phyloP scores from a whole-genome alignment of 1,140 invertebrate species.

The Hypsibius dujardini region DNA sequence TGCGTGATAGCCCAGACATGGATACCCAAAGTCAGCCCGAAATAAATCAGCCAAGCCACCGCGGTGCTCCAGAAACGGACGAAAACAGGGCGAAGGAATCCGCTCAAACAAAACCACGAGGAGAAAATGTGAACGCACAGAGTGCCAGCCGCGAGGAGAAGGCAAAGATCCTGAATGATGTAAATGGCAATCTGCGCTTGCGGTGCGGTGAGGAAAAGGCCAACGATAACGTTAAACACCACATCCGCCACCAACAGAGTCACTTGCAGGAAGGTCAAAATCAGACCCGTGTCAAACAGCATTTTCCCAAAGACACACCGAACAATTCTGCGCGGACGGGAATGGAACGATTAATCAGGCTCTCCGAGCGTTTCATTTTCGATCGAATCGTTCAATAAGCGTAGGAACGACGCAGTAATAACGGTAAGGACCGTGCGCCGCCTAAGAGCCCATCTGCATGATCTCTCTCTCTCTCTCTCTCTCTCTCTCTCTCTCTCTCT shows the following conservation, averaged over 20 bases:
- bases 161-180: conserved; percentile 10
- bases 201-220: not conserved
- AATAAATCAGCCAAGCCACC: not conserved
- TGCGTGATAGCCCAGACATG: not conserved
- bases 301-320: no score
- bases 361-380: no score
- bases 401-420: no score
- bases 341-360: no score
- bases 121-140: not conserved
- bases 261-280: not conserved
- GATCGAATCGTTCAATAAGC: no score
- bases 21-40: not conserved
- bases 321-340: no score
- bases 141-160: not conserved
- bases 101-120: not conserved
- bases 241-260: not conserved
- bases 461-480: no score
- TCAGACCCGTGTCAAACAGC: not conserved
- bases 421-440: no score
- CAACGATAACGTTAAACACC: conserved; percentile 2
- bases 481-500: no score
- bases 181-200: conserved; percentile 3
- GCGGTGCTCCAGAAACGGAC: not conserved
- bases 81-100: not conserved
- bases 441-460: no score